Evolutionary conservation across 2,797 vertebrate species (phyloP), one percentile per base, ranked within the genome.

Genomic region (Neomorphus geoffroyi): DNA sequence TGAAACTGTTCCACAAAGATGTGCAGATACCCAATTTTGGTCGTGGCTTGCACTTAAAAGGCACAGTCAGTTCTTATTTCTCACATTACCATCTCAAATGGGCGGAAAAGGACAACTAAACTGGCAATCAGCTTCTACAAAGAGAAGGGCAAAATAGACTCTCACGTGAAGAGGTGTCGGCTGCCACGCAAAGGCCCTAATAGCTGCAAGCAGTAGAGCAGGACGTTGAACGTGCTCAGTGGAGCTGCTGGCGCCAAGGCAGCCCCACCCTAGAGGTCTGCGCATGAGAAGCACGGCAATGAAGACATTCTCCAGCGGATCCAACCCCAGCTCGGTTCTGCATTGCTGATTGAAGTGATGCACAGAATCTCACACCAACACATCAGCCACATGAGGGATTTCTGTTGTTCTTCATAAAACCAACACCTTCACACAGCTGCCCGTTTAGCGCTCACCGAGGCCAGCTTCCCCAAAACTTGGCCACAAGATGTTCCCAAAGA

Each of bases 21-120:
- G 30, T 66, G 51, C 33, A 56, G 75, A 94, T 86, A 93, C 91
- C 69, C 74, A 93, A 72, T 97, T 96, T 96, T 91, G 95, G 93
- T 90, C 93, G 96, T 91, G 91, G 81, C 86, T 96, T 94, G 80
- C 67, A 92, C 91, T 97, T 96, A 91, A 96, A 98, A 98, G 87
- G 88, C 92, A 77, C 92, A 94, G 97, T 97, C 97, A 96, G 74
- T 90, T 98, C 94, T 94, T 89, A 97, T 98, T 98, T 97, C 94
- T 98, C 96, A 96, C 82, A 97, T 97, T 96, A 96, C 91, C 93
- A 92, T 91, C 93, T 96, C 91, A 74, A 87, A 93, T 86, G 96
- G 93, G 92, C 88, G 95, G 93, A 96, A 95, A 95, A 85, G 92
- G 82, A 95, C 86, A 91, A 90, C 94, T 95, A 96, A 97, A 95